These are phyloP conservation scores for Atractosteus spatula DNA, from an alignment of 2,113 vertebrate species.

Conservation along the genomic window DNA sequence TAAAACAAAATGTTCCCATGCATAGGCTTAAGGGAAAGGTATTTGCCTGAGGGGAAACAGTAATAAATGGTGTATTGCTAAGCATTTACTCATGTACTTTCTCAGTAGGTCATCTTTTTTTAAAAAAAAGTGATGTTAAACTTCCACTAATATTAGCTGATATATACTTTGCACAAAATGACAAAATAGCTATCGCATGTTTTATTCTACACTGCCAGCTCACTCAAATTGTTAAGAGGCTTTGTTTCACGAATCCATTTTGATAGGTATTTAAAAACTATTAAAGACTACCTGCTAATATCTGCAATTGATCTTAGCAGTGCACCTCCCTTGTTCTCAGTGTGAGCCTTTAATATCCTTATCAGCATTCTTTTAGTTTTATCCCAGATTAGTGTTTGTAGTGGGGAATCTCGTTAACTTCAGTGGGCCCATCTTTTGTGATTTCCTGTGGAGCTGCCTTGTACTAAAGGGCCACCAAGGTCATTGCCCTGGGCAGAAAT, in stretches of 20 bases:
- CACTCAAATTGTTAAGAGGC: conserved; percentile 41
- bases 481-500: conserved; percentile 71
- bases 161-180: conserved; percentile 54
- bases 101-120: conserved; percentile 83
- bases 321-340: conserved; percentile 68
- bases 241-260: conserved; percentile 59
- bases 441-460: conserved; percentile 76
- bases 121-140: conserved; percentile 84
- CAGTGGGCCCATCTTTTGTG: conserved; percentile 67
- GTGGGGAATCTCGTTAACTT: conserved; percentile 73
- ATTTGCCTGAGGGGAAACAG: conserved; percentile 94
- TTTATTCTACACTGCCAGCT: conserved; percentile 46
- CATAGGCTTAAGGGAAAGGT: conserved; percentile 85
- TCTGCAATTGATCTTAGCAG: conserved; percentile 69
- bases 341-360: conserved; percentile 73
- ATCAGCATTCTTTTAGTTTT: conserved; percentile 82
- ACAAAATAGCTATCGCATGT: conserved; percentile 33
- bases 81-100: conserved; percentile 82
- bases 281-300: conserved; percentile 73
- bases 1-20: conserved; percentile 91
- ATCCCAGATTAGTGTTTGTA: conserved; percentile 77
- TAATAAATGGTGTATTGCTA: conserved; percentile 82
- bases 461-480: conserved; percentile 63
- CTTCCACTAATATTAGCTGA: conserved; percentile 77
- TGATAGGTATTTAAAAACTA: conserved; percentile 59